A percentile compares a stretch with the other conserved stretches of the same genome.
These are phyloP conservation scores for Caenorhabditis briggsae DNA, from an alignment of 1,140 invertebrate genomes.

Conservation along the genomic window DNA sequence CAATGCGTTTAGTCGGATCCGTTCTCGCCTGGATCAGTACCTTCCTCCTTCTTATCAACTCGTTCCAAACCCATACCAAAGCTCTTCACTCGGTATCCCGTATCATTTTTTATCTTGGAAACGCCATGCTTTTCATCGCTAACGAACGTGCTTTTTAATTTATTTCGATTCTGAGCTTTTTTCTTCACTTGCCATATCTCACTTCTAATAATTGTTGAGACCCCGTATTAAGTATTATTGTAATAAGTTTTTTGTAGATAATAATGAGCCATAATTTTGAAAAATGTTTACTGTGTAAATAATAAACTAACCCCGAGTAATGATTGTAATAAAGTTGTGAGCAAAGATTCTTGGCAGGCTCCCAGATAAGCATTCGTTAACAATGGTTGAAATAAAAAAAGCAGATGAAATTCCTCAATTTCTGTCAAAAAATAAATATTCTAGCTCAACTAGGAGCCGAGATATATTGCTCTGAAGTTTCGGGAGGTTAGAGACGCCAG, in stretches of 20 bases:
- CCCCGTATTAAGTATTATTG: not conserved
- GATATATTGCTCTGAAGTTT: too few species aligned
- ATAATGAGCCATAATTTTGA: slow-evolving; percentile 10
- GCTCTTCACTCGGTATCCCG: slow-evolving; percentile 15
- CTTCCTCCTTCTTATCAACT: not conserved
- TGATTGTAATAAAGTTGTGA: slow-evolving; percentile 34
- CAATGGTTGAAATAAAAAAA: too few species aligned
- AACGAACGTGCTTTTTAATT: slow-evolving; percentile 36
- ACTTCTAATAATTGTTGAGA: not conserved
- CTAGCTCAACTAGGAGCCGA: too few species aligned
- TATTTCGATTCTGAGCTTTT: not conserved
- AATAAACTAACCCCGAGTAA: slow-evolving; percentile 4
- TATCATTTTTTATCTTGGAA: slow-evolving; percentile 36
- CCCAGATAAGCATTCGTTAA: too few species aligned
- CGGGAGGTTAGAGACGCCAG: too few species aligned
- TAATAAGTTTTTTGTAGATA: not conserved
- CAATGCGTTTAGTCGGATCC: not conserved
- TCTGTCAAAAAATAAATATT: too few species aligned
- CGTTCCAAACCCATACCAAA: slow-evolving; percentile 36
- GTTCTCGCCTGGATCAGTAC: slow-evolving; percentile 36
- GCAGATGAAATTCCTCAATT: too few species aligned
- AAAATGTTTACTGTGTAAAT: slow-evolving; percentile 32
- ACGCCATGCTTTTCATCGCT: slow-evolving; percentile 31
- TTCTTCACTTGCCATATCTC: slow-evolving; percentile 48
- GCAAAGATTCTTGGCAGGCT: too few species aligned